These are phyloP conservation scores for Eurypyga helias DNA, from an alignment of 2,113 vertebrate species.

Conservation along the genomic window DNA sequence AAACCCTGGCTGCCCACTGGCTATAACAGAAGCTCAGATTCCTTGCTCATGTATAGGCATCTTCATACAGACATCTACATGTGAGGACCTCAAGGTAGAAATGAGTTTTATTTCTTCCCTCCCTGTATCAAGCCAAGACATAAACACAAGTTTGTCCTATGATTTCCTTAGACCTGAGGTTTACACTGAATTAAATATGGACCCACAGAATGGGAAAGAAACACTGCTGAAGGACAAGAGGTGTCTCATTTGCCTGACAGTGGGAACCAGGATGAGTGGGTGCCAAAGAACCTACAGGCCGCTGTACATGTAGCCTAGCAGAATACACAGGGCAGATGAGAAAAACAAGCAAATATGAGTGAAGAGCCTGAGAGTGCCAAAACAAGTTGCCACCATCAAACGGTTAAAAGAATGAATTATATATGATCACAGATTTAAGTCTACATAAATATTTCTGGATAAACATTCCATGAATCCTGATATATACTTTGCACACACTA, in stretches of 20 bases:
- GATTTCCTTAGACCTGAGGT: accelerated
- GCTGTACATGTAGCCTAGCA: background rate
- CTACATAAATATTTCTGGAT: background rate
- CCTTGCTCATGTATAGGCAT: background rate
- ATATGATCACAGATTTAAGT: background rate
- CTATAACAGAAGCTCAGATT: background rate
- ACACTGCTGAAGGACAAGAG: background rate
- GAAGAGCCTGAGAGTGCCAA: accelerated
- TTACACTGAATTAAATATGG: background rate
- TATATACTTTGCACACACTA: accelerated
- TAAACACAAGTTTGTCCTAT: background rate
- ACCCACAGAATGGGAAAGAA: background rate
- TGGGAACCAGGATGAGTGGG: too few species aligned
- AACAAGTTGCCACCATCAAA: background rate
- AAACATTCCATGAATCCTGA: background rate
- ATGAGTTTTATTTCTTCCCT: background rate
- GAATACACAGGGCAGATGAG: background rate
- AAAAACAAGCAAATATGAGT: background rate
- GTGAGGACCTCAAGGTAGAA: accelerated
- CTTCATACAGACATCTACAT: background rate
- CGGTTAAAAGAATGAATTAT: background rate
- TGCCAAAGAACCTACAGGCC: background rate
- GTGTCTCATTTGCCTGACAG: background rate
- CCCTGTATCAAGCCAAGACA: background rate
- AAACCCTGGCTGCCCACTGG: background rate